A percentile compares a stretch with the other conserved stretches of the same genome.
These are phyloP conservation scores for Syngnathus floridae DNA, from an alignment of 2,113 vertebrate species.

Conservation along the genomic window DNA sequence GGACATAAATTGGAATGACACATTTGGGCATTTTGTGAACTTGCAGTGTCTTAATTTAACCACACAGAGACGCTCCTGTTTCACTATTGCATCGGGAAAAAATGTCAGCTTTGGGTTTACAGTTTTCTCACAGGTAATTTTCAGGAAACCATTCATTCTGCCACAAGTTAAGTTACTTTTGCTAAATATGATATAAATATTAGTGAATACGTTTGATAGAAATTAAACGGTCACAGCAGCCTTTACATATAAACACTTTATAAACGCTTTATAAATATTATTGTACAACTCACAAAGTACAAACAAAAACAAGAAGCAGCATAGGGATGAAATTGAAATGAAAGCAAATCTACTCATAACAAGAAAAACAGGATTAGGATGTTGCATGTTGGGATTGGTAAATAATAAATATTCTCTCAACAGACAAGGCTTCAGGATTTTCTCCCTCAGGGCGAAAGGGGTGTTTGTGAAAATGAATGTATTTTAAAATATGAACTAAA, in stretches of 20 bases:
- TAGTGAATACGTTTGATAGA: background rate
- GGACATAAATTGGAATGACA: background rate
- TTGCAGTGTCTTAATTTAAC: background rate
- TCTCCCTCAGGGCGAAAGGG: too few species aligned
- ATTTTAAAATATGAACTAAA: too few species aligned
- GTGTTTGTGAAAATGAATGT: too few species aligned
- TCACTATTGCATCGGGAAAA: conserved; percentile 1
- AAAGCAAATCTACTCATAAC: background rate
- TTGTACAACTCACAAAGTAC: background rate
- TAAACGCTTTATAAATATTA: background rate
- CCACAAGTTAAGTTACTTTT: background rate
- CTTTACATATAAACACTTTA: background rate
- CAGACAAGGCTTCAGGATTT: too few species aligned
- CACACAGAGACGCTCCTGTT: conserved; percentile 30
- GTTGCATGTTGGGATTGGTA: background rate
- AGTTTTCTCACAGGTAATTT: too few species aligned
- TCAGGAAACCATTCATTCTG: background rate
- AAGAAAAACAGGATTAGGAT: background rate
- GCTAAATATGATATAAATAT: background rate
- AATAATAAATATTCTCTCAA: too few species aligned
- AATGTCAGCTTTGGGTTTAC: too few species aligned
- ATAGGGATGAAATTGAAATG: background rate
- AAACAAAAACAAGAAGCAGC: background rate
- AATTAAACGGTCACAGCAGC: background rate
- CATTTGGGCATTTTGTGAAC: background rate